Percentiles rank a stretch among this genome's conserved stretches.
Evolutionary conservation across 1,140 invertebrate genomes (phyloP).

Genomic region (Leptopilina clavipes): DNA sequence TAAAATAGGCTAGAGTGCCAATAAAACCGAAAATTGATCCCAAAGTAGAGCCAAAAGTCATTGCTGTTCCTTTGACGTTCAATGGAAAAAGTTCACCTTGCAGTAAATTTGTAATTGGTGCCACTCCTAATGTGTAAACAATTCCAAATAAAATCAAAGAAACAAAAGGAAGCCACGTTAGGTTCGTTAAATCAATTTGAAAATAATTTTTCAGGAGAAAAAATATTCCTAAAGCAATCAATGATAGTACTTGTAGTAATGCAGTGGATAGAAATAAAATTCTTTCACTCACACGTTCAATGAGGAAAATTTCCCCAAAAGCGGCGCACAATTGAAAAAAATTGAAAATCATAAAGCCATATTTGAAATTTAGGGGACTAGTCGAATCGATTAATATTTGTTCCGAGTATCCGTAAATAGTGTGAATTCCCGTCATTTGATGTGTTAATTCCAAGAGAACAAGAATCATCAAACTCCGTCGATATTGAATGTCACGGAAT

Average conservation of each 20-base stretch:
- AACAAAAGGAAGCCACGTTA: background rate
- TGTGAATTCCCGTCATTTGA: background rate
- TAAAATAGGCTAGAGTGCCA: background rate
- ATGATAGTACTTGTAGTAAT: background rate
- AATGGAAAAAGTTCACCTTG: background rate
- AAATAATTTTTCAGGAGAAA: background rate
- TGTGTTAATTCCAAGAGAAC: background rate
- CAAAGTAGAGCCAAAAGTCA: background rate
- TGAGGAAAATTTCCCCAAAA: background rate
- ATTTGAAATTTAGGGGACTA: background rate
- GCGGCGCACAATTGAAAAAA: background rate
- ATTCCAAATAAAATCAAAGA: conserved; percentile 18
- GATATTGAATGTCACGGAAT: background rate
- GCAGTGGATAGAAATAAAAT: background rate
- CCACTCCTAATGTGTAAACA: background rate
- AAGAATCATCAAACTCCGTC: background rate
- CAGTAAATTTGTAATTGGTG: background rate
- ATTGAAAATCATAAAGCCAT: background rate
- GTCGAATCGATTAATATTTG: background rate
- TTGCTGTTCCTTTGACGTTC: background rate
- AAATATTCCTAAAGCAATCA: background rate
- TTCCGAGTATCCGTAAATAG: background rate
- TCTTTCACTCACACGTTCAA: background rate
- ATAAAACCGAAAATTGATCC: conserved; percentile 1
- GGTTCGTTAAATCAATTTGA: background rate